Conservation (phyloP, 2,113 vertebrate species). For the Empidonax traillii region DNA sequence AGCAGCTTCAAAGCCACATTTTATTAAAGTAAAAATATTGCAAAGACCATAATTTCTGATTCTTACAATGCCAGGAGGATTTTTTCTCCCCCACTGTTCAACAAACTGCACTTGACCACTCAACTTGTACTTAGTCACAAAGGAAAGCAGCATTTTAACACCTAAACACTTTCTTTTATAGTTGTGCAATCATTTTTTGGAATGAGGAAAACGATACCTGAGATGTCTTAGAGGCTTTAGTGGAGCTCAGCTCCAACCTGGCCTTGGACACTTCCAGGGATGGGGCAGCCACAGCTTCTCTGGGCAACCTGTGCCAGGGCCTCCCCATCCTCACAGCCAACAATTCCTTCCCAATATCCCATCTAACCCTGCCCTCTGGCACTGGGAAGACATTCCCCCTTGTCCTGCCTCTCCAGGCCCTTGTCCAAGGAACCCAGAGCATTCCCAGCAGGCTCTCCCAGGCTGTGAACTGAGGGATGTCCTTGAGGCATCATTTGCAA, state of each 20-base stretch:
- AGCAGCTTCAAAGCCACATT: neutral
- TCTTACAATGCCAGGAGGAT: neutral
- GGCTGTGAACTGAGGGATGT: neutral
- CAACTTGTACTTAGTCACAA: neutral
- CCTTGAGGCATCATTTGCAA: neutral
- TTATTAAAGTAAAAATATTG: neutral
- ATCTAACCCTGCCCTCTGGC: neutral
- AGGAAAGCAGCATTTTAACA: neutral
- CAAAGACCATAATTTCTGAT: neutral
- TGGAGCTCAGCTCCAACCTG: neutral
- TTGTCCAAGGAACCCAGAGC: neutral
- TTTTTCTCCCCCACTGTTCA: neutral
- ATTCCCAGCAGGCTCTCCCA: neutral
- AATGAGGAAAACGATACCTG: rapidly evolving
- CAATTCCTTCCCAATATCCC: neutral
- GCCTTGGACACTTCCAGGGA: neutral
- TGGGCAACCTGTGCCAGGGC: too few species aligned
- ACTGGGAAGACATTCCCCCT: neutral
- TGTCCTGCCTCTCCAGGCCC: neutral
- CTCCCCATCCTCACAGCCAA: neutral
- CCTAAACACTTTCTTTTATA: neutral
- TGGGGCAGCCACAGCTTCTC: neutral
- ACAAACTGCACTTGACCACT: neutral
- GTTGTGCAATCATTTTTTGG: neutral
- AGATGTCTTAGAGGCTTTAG: neutral